Base-by-base conservation (phyloP, 1,140 invertebrate species). In the Pseudomyrmex gracilis region DNA sequence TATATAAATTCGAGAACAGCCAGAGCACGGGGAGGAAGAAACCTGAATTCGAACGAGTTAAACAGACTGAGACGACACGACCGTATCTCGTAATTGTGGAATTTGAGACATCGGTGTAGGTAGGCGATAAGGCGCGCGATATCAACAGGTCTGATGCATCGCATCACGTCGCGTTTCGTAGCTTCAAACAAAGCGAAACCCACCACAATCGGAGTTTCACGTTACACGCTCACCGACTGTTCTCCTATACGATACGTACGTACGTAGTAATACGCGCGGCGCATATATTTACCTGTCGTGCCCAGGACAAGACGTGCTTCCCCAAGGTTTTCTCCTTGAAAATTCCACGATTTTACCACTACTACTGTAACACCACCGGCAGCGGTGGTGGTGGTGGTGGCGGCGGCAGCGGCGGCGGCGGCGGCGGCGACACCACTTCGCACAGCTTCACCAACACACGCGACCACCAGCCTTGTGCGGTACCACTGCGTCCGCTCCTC, bases 131-230 rank as follows among this genome's bases (percentile, higher is more conserved):
- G 74, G 2, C 20, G 66, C 45, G 55, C 76, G 76, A 49, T 60
- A 71, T 80, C 76, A 80, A 80, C 76, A 80, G 76, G 76, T 80
- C 55, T 20, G 66, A 45, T n/a, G 51, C 73, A 43, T 47, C 60
- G 60, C 34, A 34, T 45, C 49, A 9, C 43, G 24, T 64, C 47
- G 47, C n/a, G 43, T 73, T 34, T 7, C 24, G 51, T 45, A 43
- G 24, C 17, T 15, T 13, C 4, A 15, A 58, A 63, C 47, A 80
- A 80, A 60, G 51, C 53, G 47, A 20, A 9, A 58, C 55, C 53
- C 34, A 53, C 43, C 17, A 22, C 20, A 17, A 17, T 12, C 34
- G 47, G 13, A 12, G 43, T 13, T 2, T n/a, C 24, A 17, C 71
- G 12, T 20, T 17, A 20, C 55, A 8, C 49, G 49, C 5, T 34